Conservation (phyloP, 2,113 vertebrate species). For the Himantopus leucocephalus region DNA sequence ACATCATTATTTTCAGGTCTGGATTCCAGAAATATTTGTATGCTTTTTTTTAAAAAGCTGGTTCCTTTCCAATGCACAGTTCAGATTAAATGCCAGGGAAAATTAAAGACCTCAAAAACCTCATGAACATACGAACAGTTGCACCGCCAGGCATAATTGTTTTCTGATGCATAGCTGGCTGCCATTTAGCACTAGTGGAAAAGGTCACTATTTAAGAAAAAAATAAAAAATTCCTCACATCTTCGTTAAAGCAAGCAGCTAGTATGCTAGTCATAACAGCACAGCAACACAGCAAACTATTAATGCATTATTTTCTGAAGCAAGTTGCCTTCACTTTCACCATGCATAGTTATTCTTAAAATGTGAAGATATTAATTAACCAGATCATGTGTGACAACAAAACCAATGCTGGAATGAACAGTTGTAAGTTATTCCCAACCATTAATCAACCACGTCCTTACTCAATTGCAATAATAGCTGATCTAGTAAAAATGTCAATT, state of each 20-base stretch:
- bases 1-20: background rate
- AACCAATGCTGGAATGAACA: background rate
- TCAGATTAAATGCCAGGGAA: constrained; percentile 16
- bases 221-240: background rate
- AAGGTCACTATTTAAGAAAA: constrained; percentile 23
- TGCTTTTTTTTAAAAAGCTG: background rate
- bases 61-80: background rate
- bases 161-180: constrained; percentile 43
- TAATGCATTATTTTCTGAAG: background rate
- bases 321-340: background rate
- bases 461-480: background rate
- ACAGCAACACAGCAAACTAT: background rate
- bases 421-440: background rate
- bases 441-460: background rate
- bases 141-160: constrained; percentile 10
- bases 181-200: constrained; percentile 52
- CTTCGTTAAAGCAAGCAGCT: background rate
- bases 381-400: background rate
- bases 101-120: constrained; percentile 25
- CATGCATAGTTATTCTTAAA: background rate
- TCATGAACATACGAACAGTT: background rate
- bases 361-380: background rate
- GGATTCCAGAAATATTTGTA: background rate
- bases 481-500: background rate
- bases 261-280: background rate